Evolutionary conservation across 2,797 vertebrate genomes (phyloP), one percentile per base, ranked within the genome.

Genomic region (Tapirus indicus): DNA sequence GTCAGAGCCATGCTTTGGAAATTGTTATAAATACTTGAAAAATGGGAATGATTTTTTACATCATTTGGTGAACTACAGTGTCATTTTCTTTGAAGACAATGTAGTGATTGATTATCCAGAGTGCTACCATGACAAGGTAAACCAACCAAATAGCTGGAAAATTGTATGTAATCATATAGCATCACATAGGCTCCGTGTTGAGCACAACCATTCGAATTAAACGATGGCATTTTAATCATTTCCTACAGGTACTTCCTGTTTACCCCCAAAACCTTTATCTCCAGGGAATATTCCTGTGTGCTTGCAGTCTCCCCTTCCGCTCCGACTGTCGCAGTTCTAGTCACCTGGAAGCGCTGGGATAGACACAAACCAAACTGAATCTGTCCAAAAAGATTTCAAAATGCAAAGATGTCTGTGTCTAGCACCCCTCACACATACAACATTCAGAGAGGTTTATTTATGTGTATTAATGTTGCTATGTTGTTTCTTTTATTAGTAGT

Each of bases 71-170:
- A 95, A 97, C 71, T 82, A 83, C 91, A 56, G 87, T 94, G 47
- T 97, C 87, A 78, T 97, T 97, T 98, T 96, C 94, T 88, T 95
- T 90, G 49, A 95, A 88, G 66, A 97, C 62, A 98, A 69, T 83
- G 60, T 82, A 85, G 96, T 95, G 95, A 95, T 95, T 97, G 98
- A 96, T 95, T 97, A 88, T 85, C 80, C 80, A 60, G 79, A 86
- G 66, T 69, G 80, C 89, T 49, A 4, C 66, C 32, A 7, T 72
- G 95, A 97, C 97, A 95, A 93, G 79, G 92, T 49, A 97, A 95
- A 90, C 93, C 95, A 96, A 90, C 41, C 94, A 95, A 92, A 96
- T 62, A 96, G 96, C 95, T 96, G 72, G 62, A 84, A 95, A 97
- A 97, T 95, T 90, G 95, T 85, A 12, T 92, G 62, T 97, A 95